Evolutionary conservation across 2,888 invertebrate species (phyloP), one percentile per base, ranked within the genome.

Genomic region (Limenitis camilla): DNA sequence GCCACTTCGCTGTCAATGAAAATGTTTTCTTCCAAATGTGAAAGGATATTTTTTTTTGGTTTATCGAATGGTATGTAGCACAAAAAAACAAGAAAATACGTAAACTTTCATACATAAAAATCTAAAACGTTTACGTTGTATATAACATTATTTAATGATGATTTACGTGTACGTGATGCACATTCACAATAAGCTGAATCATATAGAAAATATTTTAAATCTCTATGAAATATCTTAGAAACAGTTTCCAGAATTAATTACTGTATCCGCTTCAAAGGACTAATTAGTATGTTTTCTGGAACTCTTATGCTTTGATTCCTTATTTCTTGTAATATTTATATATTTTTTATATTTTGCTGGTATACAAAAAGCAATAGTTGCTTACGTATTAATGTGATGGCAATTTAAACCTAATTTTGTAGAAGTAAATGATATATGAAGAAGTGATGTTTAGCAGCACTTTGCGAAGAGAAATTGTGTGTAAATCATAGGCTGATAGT

Each of bases 191-290:
- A 36, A 45, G 5, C 36, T 36, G 35, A 36, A 36, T 36, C 36
- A 29, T 36, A 36, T 36, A 30, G 29, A 36, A 29, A 35, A 45
- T 45, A 45, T 45, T 36, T 45, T 36, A 29, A 45, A 45, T 45
- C 30, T 45, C 35, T 45, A 36, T 45, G 35, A 29, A 45, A 45
- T 45, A 36, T 30, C 45, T 45, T 30, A 45, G 45, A 30, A 45
- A 45, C 35, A 30, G 36, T 45, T 45, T 45, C 45, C 35, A 45
- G 45, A 45, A 28, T 47, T 52, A 36, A 28, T 53, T 36, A 41
- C 46, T 52, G 42, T 48, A 58, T 52, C 61, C 45, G 61, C 58
- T 61, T 61, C 66, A 63, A 63, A 49, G 65, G 46, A 41, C 40
- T 35, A 52, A 46, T 35, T 45, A 45, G 44, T 45, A 29, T 45